Evolutionary conservation across 2,888 invertebrate genomes (phyloP), one percentile per base, ranked within the genome.

Genomic region (Blomia tropicalis): DNA sequence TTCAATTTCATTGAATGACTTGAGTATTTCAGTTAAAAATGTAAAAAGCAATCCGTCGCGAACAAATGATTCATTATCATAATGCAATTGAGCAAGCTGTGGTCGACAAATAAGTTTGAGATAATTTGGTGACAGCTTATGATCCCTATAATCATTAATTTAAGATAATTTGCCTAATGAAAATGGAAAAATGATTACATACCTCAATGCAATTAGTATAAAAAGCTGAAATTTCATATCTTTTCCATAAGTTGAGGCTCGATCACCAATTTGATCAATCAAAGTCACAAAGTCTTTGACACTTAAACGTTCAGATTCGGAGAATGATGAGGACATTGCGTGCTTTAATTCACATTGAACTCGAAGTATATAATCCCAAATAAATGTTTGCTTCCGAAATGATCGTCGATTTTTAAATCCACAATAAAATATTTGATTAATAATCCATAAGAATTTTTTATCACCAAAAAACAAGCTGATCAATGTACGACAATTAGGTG

Each of bases 201-300:
- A 63, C 59, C 63, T 58, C 7, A 63, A 22, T n/a, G 63, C 44
- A 53, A 62, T n/a, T 23, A 63, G 4, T 41, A 60, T 17, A 62
- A 96, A 92, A 43, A 95, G 80, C 75, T 96, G 95, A 74, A 98
- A 95, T 75, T 93, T 92, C 58, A 93, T 95, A 76, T 98, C 96
- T 74, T 96, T 96, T 60, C 96, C 98, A 25, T 85, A 78, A 70
- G 82, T 82, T 61, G 87, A 88, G 1, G 85, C 85, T 58, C 82
- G 81, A 73, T 83, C 84, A 66, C 96, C 87, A 74, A 89, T 89
- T 70, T 86, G 84, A 69, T 67, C 69, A 62, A 67, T 59, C 56
- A 73, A 69, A 3, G 70, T 69, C 1, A 70, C 70, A 60, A 71
- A 68, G 70, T 64, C 27, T 67, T 70, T 60, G 65, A 67, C 64